phyloP scores from a whole-genome alignment of 92 coral and sea anemone species.

The Heteractis magnifica region DNA sequence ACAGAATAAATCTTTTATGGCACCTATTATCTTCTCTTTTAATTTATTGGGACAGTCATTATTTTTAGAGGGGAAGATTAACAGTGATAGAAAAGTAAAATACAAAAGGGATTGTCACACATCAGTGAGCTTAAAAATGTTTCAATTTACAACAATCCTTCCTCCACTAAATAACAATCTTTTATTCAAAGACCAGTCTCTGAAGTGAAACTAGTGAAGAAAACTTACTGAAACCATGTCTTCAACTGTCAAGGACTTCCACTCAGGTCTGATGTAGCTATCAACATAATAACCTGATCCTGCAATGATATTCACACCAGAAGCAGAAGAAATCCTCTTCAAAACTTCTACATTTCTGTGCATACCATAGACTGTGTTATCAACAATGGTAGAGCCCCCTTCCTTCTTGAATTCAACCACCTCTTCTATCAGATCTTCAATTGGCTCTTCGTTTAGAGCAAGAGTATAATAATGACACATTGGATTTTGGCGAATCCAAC shows the following conservation, averaged over 20 bases:
- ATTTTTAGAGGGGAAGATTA: no score
- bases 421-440: constrained; percentile 75
- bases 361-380: constrained; percentile 73
- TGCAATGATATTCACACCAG: constrained; percentile 74
- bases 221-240: constrained; percentile 67
- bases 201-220: no score
- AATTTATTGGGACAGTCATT: no score
- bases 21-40: no score
- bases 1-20: no score
- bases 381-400: constrained; percentile 85
- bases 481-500: constrained; percentile 81
- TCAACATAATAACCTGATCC: constrained; percentile 85
- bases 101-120: no score
- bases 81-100: no score
- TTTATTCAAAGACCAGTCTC: no score
- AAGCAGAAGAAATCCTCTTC: constrained; percentile 55
- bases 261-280: constrained; percentile 52
- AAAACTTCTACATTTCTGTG: constrained; percentile 67
- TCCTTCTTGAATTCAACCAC: constrained; percentile 74
- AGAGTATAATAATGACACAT: constrained; percentile 55
- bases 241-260: constrained; percentile 66
- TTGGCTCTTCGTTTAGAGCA: constrained; percentile 65
- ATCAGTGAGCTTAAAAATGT: no score
- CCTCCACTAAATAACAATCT: no score
- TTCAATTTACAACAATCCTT: no score